These are phyloP conservation scores for Gambelia wislizenii DNA, from an alignment of 2,797 vertebrate species.

Conservation along the genomic window DNA sequence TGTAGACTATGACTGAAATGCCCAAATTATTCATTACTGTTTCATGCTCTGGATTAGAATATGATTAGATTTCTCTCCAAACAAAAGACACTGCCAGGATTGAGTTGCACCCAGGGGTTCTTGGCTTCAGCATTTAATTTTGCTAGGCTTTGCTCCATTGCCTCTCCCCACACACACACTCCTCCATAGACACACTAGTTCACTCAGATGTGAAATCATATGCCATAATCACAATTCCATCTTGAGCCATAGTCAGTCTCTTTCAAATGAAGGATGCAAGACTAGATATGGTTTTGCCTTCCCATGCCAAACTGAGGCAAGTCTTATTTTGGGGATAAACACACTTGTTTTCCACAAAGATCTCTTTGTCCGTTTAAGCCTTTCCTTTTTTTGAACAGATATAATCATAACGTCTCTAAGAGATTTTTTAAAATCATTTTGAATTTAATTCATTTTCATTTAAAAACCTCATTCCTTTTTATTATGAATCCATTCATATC, in stretches of 20 bases:
- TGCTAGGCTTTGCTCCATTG: slow-evolving; percentile 27
- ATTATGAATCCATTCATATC: not conserved
- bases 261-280: slow-evolving; percentile 22
- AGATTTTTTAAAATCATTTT: not conserved
- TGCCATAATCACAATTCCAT: slow-evolving; percentile 23
- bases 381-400: not conserved
- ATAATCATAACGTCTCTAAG: not conserved
- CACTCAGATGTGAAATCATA: slow-evolving; percentile 44
- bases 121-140: slow-evolving; percentile 50
- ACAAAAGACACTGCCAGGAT: not conserved
- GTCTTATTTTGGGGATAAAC: not conserved
- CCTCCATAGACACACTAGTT: not conserved
- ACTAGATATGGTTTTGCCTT: not conserved
- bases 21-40: not conserved
- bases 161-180: slow-evolving; percentile 21
- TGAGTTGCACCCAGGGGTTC: slow-evolving; percentile 28
- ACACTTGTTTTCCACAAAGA: not conserved
- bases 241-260: not conserved
- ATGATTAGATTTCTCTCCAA: not conserved
- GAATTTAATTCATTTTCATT: not conserved
- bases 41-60: slow-evolving; percentile 6
- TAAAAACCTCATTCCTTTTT: not conserved
- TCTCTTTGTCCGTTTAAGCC: not conserved
- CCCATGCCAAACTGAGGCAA: not conserved
- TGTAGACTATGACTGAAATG: not conserved